These are phyloP conservation scores for Seladonia tumulorum DNA, from an alignment of 2,888 invertebrate species.

Conservation along the genomic window DNA sequence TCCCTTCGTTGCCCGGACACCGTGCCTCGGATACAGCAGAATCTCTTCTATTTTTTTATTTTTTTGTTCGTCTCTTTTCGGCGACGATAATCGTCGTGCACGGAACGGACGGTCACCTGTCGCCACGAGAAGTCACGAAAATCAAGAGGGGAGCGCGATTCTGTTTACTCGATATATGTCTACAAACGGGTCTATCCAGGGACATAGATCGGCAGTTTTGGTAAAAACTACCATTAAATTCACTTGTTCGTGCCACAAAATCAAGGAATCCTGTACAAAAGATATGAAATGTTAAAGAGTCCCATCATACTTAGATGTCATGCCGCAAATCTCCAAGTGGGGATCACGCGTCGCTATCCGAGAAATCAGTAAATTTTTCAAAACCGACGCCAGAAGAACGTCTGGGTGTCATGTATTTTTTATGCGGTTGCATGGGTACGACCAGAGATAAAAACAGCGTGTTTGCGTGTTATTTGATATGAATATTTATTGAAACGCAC, in stretches of 20 bases:
- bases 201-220: too few relatives aligned
- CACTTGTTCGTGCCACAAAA: too few relatives aligned
- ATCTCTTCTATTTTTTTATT: not conserved
- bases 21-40: not conserved
- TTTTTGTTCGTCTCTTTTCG: not conserved
- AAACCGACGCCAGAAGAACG: not conserved
- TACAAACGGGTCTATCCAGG: too few relatives aligned
- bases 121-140: not conserved
- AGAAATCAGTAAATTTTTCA: conserved; percentile 42
- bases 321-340: too few relatives aligned
- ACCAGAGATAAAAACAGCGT: not conserved
- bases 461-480: conserved; percentile 19
- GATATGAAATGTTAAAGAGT: too few relatives aligned
- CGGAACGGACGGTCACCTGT: conserved; percentile 11
- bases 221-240: too few relatives aligned
- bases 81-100: not conserved
- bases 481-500: conserved; percentile 36
- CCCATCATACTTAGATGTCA: too few relatives aligned
- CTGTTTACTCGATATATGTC: too few relatives aligned
- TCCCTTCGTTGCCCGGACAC: not conserved
- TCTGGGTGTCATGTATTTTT: conserved; percentile 27
- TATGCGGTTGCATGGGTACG: not conserved
- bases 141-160: not conserved
- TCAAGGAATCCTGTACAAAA: not conserved
- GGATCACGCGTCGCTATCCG: too few relatives aligned